Evolutionary conservation across 2,888 invertebrate species (phyloP).

Genomic region (Volucella bombylans): DNA sequence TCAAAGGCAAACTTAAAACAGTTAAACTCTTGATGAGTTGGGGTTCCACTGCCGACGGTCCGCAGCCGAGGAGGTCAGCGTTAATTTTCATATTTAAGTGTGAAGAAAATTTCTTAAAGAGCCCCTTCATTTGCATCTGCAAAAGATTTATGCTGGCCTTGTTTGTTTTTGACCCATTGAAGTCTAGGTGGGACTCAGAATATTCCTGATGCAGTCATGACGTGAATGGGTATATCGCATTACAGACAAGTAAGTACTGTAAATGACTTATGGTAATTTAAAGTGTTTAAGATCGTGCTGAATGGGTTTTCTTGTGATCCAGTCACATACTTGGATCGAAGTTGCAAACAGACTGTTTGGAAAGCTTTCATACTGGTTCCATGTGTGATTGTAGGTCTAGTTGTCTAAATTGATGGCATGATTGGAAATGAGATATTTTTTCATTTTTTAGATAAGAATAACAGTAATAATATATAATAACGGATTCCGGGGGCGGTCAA

Average conservation of each 20-base stretch:
- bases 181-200: background rate
- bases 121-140: slow-evolving; percentile 35
- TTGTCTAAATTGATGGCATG: too few relatives aligned
- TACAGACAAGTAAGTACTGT: background rate
- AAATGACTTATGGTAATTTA: background rate
- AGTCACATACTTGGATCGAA: too few relatives aligned
- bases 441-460: too few relatives aligned
- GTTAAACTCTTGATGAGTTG: slow-evolving; percentile 38
- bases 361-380: too few relatives aligned
- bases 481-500: too few relatives aligned
- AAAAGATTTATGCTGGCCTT: slow-evolving; percentile 7
- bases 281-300: too few relatives aligned
- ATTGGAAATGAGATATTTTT: too few relatives aligned
- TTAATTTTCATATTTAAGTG: slow-evolving; percentile 72
- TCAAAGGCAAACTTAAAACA: slow-evolving; percentile 36
- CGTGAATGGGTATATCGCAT: background rate
- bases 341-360: too few relatives aligned
- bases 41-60: slow-evolving; percentile 44
- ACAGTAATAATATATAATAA: too few relatives aligned
- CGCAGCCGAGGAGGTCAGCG: slow-evolving; percentile 39
- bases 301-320: too few relatives aligned
- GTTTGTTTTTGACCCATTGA: slow-evolving; percentile 4
- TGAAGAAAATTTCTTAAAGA: slow-evolving; percentile 52
- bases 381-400: too few relatives aligned
- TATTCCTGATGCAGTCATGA: background rate